Percentiles rank a stretch among this genome's conserved stretches.
These are phyloP conservation scores for Campoplex nolae DNA, from an alignment of 2,888 invertebrate species.

Conservation along the genomic window DNA sequence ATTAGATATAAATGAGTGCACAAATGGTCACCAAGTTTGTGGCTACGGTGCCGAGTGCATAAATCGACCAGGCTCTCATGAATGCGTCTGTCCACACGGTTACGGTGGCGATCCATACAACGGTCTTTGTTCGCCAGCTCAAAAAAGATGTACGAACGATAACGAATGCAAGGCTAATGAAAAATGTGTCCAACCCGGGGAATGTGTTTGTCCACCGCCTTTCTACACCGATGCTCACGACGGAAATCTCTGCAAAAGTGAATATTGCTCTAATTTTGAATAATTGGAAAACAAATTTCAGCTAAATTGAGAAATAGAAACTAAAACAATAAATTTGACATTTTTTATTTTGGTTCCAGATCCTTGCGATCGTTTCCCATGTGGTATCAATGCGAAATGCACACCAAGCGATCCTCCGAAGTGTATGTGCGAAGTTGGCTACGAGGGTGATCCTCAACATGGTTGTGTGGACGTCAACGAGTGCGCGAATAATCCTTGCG, in stretches of 20 bases:
- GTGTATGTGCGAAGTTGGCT: constrained; percentile 95
- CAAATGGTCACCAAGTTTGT: constrained; percentile 91
- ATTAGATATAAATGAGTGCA: constrained; percentile 93
- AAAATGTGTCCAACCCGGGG: constrained; percentile 95
- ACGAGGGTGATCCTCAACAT: constrained; percentile 93
- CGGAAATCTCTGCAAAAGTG: constrained; percentile 94
- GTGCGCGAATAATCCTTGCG: constrained; percentile 93
- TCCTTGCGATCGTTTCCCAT: constrained; percentile 95
- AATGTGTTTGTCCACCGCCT: constrained; percentile 96
- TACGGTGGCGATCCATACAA: constrained; percentile 93
- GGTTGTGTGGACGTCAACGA: constrained; percentile 95
- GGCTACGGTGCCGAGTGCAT: constrained; percentile 95
- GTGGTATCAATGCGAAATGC: constrained; percentile 96
- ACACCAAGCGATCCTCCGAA: constrained; percentile 95
- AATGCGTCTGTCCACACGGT: constrained; percentile 93
- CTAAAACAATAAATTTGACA: neutral
- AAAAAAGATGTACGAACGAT: constrained; percentile 93
- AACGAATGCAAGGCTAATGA: constrained; percentile 94
- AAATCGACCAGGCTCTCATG: constrained; percentile 91
- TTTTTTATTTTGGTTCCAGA: constrained; percentile 77
- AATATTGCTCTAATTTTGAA: neutral
- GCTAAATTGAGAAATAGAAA: neutral
- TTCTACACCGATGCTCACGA: constrained; percentile 94
- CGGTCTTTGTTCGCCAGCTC: constrained; percentile 93
- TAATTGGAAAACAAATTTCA: neutral